Evolutionary conservation across 2,797 vertebrate species (phyloP).

Genomic region (Urosaurus nigricauda): DNA sequence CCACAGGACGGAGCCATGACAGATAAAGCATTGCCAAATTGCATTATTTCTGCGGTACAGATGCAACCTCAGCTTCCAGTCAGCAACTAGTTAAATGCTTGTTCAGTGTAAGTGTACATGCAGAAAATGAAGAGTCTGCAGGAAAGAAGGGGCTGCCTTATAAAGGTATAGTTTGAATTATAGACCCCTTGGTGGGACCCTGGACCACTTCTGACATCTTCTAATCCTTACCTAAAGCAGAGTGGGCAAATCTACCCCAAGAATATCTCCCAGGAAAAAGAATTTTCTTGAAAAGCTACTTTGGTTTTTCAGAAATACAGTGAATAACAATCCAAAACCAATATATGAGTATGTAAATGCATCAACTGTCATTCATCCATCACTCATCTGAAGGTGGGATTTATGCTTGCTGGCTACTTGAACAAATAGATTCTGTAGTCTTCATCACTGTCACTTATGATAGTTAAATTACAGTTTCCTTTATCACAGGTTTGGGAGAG

Average conservation of each 20-base stretch:
- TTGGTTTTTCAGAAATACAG: not conserved
- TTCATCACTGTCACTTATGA: conserved; percentile 6
- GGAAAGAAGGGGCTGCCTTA: not conserved
- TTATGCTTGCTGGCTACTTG: not conserved
- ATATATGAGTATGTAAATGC: not conserved
- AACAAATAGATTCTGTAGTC: not conserved
- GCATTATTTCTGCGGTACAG: too few species aligned
- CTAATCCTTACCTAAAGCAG: not conserved
- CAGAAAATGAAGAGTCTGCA: not conserved
- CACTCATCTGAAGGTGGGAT: not conserved
- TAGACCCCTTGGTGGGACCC: not conserved
- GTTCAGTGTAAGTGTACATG: not conserved
- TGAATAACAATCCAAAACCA: not conserved
- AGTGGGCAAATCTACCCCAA: not conserved
- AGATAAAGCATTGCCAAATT: too few species aligned
- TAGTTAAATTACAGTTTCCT: conserved; percentile 29
- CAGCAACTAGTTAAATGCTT: not conserved
- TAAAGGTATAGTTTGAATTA: not conserved
- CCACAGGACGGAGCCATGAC: too few species aligned
- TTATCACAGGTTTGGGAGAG: not conserved
- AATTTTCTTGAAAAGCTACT: not conserved
- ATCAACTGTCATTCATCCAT: not conserved
- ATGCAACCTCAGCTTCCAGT: not conserved
- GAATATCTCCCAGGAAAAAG: not conserved
- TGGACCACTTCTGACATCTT: not conserved